A percentile compares a stretch with the other conserved stretches of the same genome.
Conservation (phyloP, 2,797 vertebrate genomes). For the Tenualosa thibaudeaui region DNA sequence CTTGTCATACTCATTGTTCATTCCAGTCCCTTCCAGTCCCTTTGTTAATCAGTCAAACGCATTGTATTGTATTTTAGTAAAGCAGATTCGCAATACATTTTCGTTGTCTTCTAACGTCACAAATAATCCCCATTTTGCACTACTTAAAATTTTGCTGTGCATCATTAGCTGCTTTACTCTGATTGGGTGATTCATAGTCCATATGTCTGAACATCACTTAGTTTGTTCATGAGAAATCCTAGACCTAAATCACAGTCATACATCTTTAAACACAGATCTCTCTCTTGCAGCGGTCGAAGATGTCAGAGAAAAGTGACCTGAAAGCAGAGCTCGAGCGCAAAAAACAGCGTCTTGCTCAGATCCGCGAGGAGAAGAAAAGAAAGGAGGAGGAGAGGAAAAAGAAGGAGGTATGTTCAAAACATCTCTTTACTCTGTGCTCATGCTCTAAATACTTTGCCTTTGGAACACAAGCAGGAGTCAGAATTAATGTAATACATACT, state of each 20-base stretch:
- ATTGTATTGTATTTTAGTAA: neutral
- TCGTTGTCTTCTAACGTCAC: neutral
- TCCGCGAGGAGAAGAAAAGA: constrained; percentile 86
- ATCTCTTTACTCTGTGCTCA: neutral
- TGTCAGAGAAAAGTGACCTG: constrained; percentile 86
- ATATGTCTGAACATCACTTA: neutral
- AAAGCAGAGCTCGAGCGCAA: constrained; percentile 90
- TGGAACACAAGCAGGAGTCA: neutral
- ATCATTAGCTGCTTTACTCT: too few relatives aligned
- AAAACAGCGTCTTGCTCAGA: constrained; percentile 86
- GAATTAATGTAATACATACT: neutral
- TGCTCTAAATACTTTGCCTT: neutral
- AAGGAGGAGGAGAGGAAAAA: constrained; percentile 88
- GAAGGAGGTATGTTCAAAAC: constrained; percentile 77
- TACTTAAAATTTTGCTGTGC: neutral
- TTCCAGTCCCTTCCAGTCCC: neutral
- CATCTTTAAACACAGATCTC: neutral
- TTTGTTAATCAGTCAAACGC: neutral
- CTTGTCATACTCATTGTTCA: neutral
- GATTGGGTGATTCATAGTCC: too few relatives aligned
- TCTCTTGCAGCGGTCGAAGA: constrained; percentile 54
- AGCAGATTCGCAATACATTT: neutral
- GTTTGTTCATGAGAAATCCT: neutral
- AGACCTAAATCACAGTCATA: neutral
- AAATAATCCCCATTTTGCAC: neutral